A percentile compares a stretch with the other conserved stretches of the same genome.
Conservation (phyloP, 2,797 vertebrate genomes). For the Nyctalus aviator region DNA sequence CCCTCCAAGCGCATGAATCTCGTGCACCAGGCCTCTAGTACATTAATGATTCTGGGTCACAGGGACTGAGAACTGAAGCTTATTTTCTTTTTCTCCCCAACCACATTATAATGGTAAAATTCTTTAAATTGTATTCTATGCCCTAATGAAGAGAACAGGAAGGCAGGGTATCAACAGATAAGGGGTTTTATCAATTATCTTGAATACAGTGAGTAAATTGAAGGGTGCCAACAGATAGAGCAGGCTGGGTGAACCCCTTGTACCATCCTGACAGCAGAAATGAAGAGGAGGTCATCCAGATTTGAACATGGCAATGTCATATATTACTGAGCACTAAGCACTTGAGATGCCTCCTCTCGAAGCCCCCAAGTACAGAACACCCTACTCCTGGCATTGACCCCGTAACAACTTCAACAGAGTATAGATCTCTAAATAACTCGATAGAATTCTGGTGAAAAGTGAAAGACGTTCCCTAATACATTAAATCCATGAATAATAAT, state of each 20-base stretch:
- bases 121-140: neutral
- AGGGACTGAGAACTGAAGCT: neutral
- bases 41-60: neutral
- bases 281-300: neutral
- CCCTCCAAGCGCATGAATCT: too few relatives aligned
- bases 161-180: neutral
- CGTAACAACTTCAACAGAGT: neutral
- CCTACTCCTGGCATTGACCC: neutral
- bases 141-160: neutral
- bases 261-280: neutral
- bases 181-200: neutral
- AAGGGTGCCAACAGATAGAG: neutral
- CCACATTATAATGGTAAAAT: neutral
- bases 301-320: neutral
- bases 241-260: neutral
- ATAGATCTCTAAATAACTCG: neutral
- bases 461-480: neutral
- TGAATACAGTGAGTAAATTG: neutral
- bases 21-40: neutral
- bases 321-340: neutral
- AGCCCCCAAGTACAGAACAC: neutral
- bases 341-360: neutral
- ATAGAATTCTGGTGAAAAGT: slow-evolving; percentile 11
- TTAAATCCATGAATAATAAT: neutral
- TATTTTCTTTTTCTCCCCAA: neutral